These are phyloP conservation scores for Sarcophaga subvicina DNA, from an alignment of 2,888 invertebrate species.

Conservation along the genomic window DNA sequence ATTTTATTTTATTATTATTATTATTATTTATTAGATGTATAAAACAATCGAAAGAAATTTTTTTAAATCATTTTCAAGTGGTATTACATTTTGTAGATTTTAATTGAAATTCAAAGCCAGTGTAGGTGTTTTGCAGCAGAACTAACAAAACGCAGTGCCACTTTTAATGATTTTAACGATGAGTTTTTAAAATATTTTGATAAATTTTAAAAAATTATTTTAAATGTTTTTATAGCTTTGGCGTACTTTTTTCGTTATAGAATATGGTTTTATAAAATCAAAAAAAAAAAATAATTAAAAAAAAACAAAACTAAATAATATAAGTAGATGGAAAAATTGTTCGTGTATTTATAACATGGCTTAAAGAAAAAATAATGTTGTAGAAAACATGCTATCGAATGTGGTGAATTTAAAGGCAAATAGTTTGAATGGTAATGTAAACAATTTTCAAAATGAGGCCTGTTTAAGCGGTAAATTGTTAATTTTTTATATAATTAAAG, in stretches of 20 bases:
- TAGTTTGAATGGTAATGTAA: no score
- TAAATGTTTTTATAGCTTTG: conserved; percentile 53
- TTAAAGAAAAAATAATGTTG: not conserved
- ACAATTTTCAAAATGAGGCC: no score
- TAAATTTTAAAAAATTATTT: not conserved
- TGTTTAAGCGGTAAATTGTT: not conserved
- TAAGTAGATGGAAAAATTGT: not conserved
- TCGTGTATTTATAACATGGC: no score
- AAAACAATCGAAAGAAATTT: conserved; percentile 68
- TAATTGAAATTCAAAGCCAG: conserved; percentile 43
- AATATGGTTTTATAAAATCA: conserved; percentile 21
- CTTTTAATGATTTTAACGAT: conserved; percentile 61
- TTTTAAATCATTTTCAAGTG: conserved; percentile 67
- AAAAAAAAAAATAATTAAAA: conserved; percentile 24
- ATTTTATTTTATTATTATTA: conserved; percentile 5
- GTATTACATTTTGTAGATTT: conserved; percentile 66
- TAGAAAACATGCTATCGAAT: conserved; percentile 2
- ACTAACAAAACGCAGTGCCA: conserved; percentile 67
- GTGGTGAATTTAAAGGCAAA: no score
- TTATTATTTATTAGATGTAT: conserved; percentile 6
- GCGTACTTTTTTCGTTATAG: conserved; percentile 57
- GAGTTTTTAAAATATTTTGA: conserved; percentile 39
- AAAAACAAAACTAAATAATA: not conserved
- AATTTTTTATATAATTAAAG: not conserved
- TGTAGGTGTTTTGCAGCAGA: conserved; percentile 32